These are phyloP conservation scores for Himantopus leucocephalus DNA, from an alignment of 2,113 vertebrate species.

Conservation along the genomic window DNA sequence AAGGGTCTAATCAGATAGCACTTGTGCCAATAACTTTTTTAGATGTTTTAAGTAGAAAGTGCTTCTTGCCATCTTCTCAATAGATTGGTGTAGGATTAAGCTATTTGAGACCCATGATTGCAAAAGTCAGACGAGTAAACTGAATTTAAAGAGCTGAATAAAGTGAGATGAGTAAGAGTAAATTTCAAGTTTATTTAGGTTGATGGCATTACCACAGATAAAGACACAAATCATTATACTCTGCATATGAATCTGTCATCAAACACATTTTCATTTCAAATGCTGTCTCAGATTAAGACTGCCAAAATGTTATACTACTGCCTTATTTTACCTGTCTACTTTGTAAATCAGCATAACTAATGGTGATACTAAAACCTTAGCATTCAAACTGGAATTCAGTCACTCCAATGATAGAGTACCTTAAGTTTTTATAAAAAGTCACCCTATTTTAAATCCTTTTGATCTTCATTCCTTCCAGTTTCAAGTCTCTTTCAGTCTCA, in stretches of 20 bases:
- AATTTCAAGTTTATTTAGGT: neutral
- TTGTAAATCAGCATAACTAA: neutral
- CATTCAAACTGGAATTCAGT: neutral
- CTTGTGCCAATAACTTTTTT: neutral
- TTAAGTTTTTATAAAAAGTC: neutral
- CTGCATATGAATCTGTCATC: neutral
- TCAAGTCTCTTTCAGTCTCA: slow-evolving; percentile 33
- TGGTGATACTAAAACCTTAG: neutral
- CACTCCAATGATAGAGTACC: neutral
- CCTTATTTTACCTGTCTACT: neutral
- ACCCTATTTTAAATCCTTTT: neutral
- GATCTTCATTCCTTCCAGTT: neutral
- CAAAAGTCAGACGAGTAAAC: neutral
- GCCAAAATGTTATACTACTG: neutral
- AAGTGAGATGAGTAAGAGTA: neutral
- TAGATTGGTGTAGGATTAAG: neutral
- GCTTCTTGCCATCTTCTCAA: neutral
- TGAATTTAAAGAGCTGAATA: neutral
- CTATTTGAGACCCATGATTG: neutral
- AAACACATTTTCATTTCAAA: neutral
- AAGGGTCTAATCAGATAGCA: neutral
- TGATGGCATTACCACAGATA: neutral
- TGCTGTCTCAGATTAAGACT: neutral
- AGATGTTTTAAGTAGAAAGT: slow-evolving; percentile 18
- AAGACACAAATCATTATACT: neutral